phyloP scores from a whole-genome alignment of 2,888 invertebrate genomes.

The Gastrophysa polygoni region DNA sequence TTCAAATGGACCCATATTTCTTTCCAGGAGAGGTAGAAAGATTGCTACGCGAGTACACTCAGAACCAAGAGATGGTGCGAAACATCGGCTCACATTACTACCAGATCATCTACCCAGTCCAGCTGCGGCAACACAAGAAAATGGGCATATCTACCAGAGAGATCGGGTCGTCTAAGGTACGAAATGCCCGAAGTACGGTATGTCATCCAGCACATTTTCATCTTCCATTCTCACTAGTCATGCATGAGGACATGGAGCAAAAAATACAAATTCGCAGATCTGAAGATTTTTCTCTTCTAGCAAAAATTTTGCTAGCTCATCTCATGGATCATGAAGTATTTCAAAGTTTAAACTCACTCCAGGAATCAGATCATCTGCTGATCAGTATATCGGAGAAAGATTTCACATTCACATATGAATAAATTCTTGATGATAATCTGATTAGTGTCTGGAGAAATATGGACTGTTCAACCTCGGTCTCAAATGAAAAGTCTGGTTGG shows the following conservation, averaged over 20 bases:
- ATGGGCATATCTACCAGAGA: slow-evolving; percentile 95
- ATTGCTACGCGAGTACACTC: slow-evolving; percentile 86
- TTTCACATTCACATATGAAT: too few species aligned
- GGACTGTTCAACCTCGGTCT: too few species aligned
- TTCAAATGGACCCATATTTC: slow-evolving; percentile 37
- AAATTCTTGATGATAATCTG: too few species aligned
- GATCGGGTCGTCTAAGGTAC: slow-evolving; percentile 86
- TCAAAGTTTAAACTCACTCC: too few species aligned
- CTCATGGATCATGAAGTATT: too few species aligned
- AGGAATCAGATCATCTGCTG: too few species aligned
- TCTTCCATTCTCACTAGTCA: slow-evolving; percentile 39
- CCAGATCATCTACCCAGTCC: slow-evolving; percentile 94
- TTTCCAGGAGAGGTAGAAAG: slow-evolving; percentile 87
- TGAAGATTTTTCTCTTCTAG: too few species aligned
- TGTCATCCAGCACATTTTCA: slow-evolving; percentile 58
- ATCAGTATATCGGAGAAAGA: too few species aligned
- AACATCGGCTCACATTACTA: slow-evolving; percentile 91
- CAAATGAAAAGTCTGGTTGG: too few species aligned
- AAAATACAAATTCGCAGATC: slow-evolving; percentile 1
- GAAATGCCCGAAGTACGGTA: slow-evolving; percentile 65
- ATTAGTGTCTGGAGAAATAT: too few species aligned
- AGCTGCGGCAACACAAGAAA: slow-evolving; percentile 93
- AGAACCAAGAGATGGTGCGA: slow-evolving; percentile 90
- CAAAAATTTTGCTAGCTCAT: too few species aligned
- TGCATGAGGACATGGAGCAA: slow-evolving; percentile 1